Percentiles rank a stretch among this genome's conserved stretches.
phyloP scores from a whole-genome alignment of 2,113 vertebrate genomes.

The Halichoeres trimaculatus region DNA sequence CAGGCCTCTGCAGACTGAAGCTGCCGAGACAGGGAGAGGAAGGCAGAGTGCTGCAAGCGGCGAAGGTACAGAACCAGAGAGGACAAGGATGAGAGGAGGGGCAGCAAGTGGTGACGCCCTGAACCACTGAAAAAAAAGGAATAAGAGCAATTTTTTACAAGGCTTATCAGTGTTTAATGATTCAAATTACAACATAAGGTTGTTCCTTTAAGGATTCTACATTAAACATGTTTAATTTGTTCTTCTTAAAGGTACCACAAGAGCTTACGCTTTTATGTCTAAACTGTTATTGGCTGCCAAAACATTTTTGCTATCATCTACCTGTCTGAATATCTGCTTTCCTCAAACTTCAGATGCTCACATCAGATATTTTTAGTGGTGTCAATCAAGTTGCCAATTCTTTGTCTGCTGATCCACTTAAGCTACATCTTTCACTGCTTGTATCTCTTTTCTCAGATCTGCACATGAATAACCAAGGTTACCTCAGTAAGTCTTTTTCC shows the following conservation, averaged over 20 bases:
- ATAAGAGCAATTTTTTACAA: background rate
- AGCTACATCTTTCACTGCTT: background rate
- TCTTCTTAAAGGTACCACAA: too few species aligned
- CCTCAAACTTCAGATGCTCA: too few species aligned
- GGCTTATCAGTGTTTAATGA: background rate
- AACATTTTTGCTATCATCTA: too few species aligned
- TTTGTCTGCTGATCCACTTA: too few species aligned
- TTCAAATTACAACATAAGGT: too few species aligned
- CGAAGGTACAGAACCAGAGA: conserved; percentile 84
- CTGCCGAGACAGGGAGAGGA: conserved; percentile 80
- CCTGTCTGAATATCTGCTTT: too few species aligned
- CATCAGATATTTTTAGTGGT: too few species aligned
- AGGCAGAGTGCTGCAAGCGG: conserved; percentile 83
- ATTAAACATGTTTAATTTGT: too few species aligned
- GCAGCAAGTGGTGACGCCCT: conserved; percentile 81
- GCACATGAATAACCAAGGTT: conserved; percentile 8
- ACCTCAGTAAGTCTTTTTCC: conserved; percentile 80
- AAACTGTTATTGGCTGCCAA: too few species aligned
- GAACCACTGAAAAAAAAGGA: conserved; percentile 51
- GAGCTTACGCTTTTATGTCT: too few species aligned
- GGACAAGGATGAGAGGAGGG: conserved; percentile 83
- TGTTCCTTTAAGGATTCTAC: too few species aligned
- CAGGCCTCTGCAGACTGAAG: conserved; percentile 82
- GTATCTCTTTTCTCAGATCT: background rate
- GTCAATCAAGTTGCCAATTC: too few species aligned